Conservation (phyloP, 2,888 invertebrate species). For the Agrochola lychnidis region DNA sequence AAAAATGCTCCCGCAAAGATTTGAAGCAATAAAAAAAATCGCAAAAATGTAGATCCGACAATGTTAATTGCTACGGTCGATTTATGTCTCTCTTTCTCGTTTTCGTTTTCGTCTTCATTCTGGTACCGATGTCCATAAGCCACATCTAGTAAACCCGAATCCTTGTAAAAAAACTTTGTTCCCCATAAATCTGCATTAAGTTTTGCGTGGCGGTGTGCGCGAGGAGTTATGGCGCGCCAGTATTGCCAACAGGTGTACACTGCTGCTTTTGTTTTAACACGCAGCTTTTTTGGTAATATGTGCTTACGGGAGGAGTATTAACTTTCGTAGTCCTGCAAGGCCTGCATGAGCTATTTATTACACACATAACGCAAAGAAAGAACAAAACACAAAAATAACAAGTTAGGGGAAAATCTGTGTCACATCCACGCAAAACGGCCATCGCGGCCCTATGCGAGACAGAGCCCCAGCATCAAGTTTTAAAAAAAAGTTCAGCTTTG, state of each 20-base stretch:
- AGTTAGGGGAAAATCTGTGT: no score
- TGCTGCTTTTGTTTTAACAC: constrained; percentile 41
- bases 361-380: no score
- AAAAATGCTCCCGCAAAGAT: no score
- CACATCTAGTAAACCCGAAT: constrained; percentile 36
- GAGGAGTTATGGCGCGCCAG: constrained; percentile 67
- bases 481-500: neutral
- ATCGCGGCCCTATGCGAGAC: no score
- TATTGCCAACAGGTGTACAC: constrained; percentile 76
- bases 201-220: constrained; percentile 68
- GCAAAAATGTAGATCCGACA: no score
- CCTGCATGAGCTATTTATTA: neutral
- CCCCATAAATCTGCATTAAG: constrained; percentile 80
- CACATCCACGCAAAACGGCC: no score
- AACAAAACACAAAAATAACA: no score
- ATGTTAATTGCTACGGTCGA: no score
- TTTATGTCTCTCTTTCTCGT: no score
- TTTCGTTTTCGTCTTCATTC: no score
- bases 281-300: constrained; percentile 33
- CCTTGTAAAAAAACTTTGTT: constrained; percentile 62
- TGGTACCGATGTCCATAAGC: no score
- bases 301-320: neutral
- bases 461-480: neutral
- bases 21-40: no score
- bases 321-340: neutral